Percentiles rank a stretch among this genome's conserved stretches.
phyloP scores from a whole-genome alignment of 2,113 vertebrate genomes.

The Cryptotis parvus region DNA sequence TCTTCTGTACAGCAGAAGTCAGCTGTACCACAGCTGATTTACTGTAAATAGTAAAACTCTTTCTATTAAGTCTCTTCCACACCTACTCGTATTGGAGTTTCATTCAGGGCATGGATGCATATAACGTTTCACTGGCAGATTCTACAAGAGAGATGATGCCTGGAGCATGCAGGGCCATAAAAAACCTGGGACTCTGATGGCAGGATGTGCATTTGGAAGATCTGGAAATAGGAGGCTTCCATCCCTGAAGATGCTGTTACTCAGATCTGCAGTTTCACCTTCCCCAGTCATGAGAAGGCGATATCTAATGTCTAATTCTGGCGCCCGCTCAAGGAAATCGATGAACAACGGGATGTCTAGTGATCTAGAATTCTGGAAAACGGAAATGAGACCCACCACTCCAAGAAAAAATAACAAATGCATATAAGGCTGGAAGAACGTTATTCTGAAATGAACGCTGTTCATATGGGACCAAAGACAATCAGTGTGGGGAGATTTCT shows the following conservation, averaged over 20 bases:
- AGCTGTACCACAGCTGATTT: no score
- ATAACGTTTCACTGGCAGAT: not conserved
- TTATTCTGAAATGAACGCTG: no score
- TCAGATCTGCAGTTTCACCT: slow-evolving; percentile 4
- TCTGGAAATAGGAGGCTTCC: not conserved
- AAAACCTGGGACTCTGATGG: no score
- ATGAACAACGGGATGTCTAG: no score
- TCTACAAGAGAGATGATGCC: not conserved
- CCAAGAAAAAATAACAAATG: not conserved
- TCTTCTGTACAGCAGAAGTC: no score
- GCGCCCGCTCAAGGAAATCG: no score
- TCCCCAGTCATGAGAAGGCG: not conserved
- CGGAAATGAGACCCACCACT: not conserved
- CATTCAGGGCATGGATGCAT: not conserved
- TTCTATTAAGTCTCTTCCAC: no score
- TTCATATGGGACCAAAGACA: no score
- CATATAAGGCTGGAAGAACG: not conserved
- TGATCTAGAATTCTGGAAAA: slow-evolving; percentile 25
- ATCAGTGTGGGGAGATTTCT: not conserved
- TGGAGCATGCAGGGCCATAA: not conserved
- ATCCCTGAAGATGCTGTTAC: not conserved
- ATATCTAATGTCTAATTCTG: no score
- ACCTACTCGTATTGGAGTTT: slow-evolving; percentile 10
- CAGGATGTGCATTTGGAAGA: not conserved
- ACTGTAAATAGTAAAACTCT: no score